These are phyloP conservation scores for Belonocnema kinseyi DNA, from an alignment of 1,140 invertebrate genomes.

Conservation along the genomic window DNA sequence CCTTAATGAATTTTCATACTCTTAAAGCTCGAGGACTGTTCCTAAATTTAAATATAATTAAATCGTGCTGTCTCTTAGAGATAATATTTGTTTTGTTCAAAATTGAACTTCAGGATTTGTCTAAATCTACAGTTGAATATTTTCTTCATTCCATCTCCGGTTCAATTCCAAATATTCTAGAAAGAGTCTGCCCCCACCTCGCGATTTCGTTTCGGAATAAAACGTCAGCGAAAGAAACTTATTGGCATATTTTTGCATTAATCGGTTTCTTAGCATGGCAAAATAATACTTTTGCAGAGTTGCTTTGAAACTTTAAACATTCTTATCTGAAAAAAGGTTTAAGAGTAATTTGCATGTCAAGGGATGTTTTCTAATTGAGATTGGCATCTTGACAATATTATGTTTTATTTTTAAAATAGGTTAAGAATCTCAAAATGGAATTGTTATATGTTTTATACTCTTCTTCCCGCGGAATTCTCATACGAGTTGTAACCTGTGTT, in stretches of 20 bases:
- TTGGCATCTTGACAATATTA: constrained; percentile 43
- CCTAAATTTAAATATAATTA: too few relatives aligned
- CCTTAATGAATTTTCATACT: not conserved
- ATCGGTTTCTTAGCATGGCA: not conserved
- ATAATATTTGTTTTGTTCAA: too few relatives aligned
- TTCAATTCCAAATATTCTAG: too few relatives aligned
- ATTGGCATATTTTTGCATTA: not conserved
- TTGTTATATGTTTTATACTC: not conserved
- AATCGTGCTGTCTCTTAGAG: too few relatives aligned
- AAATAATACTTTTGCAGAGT: not conserved
- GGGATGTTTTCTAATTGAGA: constrained; percentile 30
- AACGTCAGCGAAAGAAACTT: not conserved
- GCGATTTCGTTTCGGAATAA: not conserved
- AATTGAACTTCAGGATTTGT: too few relatives aligned
- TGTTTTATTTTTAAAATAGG: not conserved
- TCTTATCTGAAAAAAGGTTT: not conserved
- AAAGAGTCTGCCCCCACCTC: not conserved
- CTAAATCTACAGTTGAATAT: too few relatives aligned
- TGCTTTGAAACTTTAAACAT: not conserved
- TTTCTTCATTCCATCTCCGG: too few relatives aligned
- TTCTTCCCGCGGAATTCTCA: constrained; percentile 47
- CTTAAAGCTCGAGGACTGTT: not conserved
- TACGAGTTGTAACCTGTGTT: constrained; percentile 46
- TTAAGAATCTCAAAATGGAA: not conserved
- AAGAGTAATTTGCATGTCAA: not conserved